Evolutionary conservation across 2,888 invertebrate species (phyloP), one percentile per base, ranked within the genome.

Genomic region (Hirtodrosophila alboralis): DNA sequence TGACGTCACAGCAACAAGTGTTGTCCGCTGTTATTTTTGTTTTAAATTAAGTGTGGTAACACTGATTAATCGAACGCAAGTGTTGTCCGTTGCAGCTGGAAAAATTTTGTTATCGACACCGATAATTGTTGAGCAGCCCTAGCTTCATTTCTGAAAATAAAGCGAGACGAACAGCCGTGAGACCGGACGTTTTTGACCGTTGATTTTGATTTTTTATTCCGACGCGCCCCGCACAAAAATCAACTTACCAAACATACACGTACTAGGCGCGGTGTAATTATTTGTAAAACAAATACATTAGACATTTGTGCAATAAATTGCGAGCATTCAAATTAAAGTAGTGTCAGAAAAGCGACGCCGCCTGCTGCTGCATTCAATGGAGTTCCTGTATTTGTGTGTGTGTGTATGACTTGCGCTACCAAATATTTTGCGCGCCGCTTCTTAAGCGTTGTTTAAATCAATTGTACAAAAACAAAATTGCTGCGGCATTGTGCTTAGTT

Each of bases 1-100:
- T 67, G 62, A 71, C 78, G 78, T 67, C 75, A 67, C 75, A 79
- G 79, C 79, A 84, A 79, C 79, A 79, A 84, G 79, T 75, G 73
- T 48, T 70, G 73, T 21, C 14, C 31, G 48, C 43, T 56, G 30
- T 14, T 36, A 47, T 41, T 58, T 47, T 31, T 26, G 13, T 14
- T 13, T 31, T 13, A 2, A 1, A 3, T 31, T 38, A 1, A 1
- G 16, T 67, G 12, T 45, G 68, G 49, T 26, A 67, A 18, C 70
- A 69, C 69, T 69, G 63, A 44, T 12, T 59, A 7, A 23, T 23
- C 23, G 23, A 23, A 7, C 23, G 23, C 23, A 2, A 23, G 23
- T 23, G 23, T 23, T 23, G 23, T 8, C 8, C 23, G 18, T 5
- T 2, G 18, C 1, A 3, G 18, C 3, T 18, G 4, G 18, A 18